phyloP scores from a whole-genome alignment of 1,140 invertebrate species.

The Calycopis cecrops region DNA sequence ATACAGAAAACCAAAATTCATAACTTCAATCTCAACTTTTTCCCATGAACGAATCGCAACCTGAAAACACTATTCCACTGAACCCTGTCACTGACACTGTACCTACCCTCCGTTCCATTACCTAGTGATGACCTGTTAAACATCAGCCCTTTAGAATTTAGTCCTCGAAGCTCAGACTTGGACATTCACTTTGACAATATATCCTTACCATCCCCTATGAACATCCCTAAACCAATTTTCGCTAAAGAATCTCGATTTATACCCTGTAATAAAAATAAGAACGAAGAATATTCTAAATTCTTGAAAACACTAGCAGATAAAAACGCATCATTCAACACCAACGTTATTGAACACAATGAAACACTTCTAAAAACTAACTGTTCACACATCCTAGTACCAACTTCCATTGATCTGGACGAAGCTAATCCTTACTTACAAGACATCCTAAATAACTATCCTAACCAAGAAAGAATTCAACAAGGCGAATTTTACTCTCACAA shows the following conservation, averaged over 20 bases:
- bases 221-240: neutral
- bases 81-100: no score
- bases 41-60: neutral
- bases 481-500: conserved; percentile 18
- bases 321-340: conserved; percentile 16
- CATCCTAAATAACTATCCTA: conserved; percentile 11
- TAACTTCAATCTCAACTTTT: neutral
- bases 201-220: neutral
- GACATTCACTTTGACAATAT: neutral
- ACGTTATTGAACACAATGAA: conserved; percentile 26
- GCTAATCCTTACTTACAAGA: conserved; percentile 27
- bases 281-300: conserved; percentile 20
- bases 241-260: neutral
- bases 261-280: neutral
- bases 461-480: conserved; percentile 10
- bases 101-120: neutral
- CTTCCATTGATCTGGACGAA: conserved; percentile 32
- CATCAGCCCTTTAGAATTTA: neutral
- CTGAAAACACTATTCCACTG: neutral
- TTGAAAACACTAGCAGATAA: conserved; percentile 18
- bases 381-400: conserved; percentile 25
- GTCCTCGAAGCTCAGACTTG: neutral
- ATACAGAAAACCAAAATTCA: neutral
- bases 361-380: conserved; percentile 10
- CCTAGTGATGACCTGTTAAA: neutral